Base-by-base conservation (phyloP, 2,113 vertebrate species). In the Naja naja region DNA sequence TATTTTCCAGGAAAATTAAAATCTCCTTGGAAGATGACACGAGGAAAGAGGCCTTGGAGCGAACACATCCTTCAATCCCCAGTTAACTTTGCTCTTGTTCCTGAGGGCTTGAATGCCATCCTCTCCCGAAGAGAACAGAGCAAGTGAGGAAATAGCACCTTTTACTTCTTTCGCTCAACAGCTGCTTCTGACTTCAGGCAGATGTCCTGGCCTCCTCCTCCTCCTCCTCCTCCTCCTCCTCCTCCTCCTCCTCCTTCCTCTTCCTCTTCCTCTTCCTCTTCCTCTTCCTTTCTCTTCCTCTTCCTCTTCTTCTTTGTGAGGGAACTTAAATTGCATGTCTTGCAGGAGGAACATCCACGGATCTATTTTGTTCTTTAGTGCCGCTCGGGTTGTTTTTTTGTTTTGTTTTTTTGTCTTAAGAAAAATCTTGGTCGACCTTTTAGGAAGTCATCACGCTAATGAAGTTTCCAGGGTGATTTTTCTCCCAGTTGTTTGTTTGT, bases 251-350 rank as follows among this genome's bases (percentile, higher is more conserved):
- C 47, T 47, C 8, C 47, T 47, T 47, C 47, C 8, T 47, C 47
- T 47, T 47, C 47, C 7, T 47, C 45, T 47, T 47, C 45, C 7
- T 47, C 45, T 7, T 47, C 47, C 6, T 47, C 47, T 1, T 47
- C 47, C 6, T 47, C 47, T 1, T 47, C 47, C 6, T 1, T 47
- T 7, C 6, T 47, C 47, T 1, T 47, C 47, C 6, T 47, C 47
- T 95, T 95, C 93, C 95, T 96, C 95, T 93, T 96, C 95, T 93
- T 88, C 53, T 92, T 93, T 94, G 87, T 94, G 95, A 97, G 93
- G 95, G 96, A 94, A 96, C 92, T 96, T 95, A 95, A 96, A 97
- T 96, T 95, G 95, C 95, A 94, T 91, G 27, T 54, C 20, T 5
- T 90, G 89, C 87, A 95, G 95, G 95, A 95, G 94, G 92, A 93